These are phyloP conservation scores for Asbolus verrucosus DNA, from an alignment of 1,140 invertebrate genomes.

Conservation along the genomic window DNA sequence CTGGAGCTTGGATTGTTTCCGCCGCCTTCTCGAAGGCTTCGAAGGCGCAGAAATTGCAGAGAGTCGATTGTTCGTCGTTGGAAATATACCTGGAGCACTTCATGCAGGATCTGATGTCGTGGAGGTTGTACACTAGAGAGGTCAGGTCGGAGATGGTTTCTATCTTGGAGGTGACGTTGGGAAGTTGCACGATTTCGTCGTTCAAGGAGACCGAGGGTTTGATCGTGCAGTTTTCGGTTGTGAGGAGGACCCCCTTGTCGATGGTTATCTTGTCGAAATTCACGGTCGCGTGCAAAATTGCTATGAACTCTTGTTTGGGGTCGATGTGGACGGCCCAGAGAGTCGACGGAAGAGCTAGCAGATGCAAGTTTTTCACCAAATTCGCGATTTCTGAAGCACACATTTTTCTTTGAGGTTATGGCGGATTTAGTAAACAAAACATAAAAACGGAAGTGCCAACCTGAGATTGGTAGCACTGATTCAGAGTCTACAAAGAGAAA, in stretches of 20 bases:
- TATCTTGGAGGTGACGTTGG: slow-evolving; percentile 28
- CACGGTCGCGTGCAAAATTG: slow-evolving; percentile 34
- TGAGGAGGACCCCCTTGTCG: slow-evolving; percentile 44
- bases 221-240: slow-evolving; percentile 18
- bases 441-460: not conserved
- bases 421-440: not conserved
- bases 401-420: slow-evolving; percentile 6
- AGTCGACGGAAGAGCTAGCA: slow-evolving; percentile 43
- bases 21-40: too few relatives aligned
- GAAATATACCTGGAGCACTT: not conserved
- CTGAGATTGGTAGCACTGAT: too few relatives aligned
- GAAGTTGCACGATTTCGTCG: slow-evolving; percentile 45
- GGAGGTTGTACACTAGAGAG: slow-evolving; percentile 29
- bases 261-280: slow-evolving; percentile 28
- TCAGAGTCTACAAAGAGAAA: too few relatives aligned
- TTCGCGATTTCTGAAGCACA: not conserved
- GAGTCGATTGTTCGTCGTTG: not conserved
- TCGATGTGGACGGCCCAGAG: slow-evolving; percentile 46
- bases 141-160: slow-evolving; percentile 39
- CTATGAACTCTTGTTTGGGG: slow-evolving; percentile 41
- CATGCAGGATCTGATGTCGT: slow-evolving; percentile 43
- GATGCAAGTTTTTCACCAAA: slow-evolving; percentile 37
- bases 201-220: slow-evolving; percentile 42
- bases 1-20: not conserved
- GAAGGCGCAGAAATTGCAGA: slow-evolving; percentile 7